Conservation (phyloP, 2,797 vertebrate species). For the Acridotheres tristis region DNA sequence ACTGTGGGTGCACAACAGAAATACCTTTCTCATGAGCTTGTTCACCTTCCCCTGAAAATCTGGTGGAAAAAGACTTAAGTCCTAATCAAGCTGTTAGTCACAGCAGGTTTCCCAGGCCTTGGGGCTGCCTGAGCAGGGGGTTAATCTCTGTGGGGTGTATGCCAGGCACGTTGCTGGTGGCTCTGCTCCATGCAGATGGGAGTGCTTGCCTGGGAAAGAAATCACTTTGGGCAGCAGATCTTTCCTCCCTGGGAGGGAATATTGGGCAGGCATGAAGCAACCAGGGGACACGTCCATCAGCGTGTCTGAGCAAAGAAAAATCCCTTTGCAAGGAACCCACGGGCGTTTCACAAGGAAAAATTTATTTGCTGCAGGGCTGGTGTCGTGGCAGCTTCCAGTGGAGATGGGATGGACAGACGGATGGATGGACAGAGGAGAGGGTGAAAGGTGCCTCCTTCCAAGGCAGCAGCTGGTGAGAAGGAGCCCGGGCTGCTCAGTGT, state of each 20-base stretch:
- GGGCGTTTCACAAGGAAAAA: fast-evolving
- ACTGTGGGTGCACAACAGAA: background rate
- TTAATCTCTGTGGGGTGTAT: background rate
- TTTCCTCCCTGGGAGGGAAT: background rate
- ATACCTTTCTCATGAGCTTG: background rate
- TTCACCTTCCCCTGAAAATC: background rate
- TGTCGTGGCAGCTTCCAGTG: background rate
- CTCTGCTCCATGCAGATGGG: background rate
- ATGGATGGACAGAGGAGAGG: background rate
- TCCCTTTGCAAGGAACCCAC: fast-evolving
- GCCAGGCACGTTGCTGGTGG: background rate
- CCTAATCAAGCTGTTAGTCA: background rate
- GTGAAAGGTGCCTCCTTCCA: background rate
- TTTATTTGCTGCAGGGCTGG: background rate
- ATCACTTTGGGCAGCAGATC: background rate
- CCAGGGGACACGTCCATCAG: background rate
- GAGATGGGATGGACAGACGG: background rate
- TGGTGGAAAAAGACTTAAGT: background rate
- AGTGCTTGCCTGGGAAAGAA: background rate
- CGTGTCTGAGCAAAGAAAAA: fast-evolving
- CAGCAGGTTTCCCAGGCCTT: background rate
- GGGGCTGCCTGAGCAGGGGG: background rate
- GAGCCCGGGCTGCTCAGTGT: slow-evolving; percentile 12
- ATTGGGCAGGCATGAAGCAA: background rate
- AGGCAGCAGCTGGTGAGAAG: slow-evolving; percentile 4